Evolutionary conservation across 2,797 vertebrate species (phyloP), one percentile per base, ranked within the genome.

Genomic region (Sebastes cheni): DNA sequence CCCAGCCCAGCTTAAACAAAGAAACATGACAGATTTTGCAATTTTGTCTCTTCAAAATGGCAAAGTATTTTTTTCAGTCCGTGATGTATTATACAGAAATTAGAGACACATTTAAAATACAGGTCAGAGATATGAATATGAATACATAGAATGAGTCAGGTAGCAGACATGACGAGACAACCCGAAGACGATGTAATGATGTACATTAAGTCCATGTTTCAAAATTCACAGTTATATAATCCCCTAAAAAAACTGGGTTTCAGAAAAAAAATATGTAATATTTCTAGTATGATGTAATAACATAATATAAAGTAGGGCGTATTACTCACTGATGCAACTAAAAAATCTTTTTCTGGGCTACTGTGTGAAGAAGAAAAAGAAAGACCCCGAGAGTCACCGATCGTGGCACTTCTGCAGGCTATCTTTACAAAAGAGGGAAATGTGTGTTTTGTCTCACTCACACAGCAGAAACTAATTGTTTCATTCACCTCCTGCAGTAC

Each of bases 241-340:
- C 54, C 54, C 67, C 32, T 67, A 39, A 85, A 80, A 83, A 90
- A 83, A 71, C 29, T 71, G 75, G 80, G 73, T 81, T 89, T 80
- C 80, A 83, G 52, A 68, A 67, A 67, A 67, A 68, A 84, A 86
- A 86, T 75, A 86, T 87, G 85, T 87, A 91, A 90, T 85, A 89
- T 88, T 89, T 84, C 83, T 80, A 68, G 62, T 62, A 89, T 93
- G 90, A 93, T 91, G 91, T 88, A 93, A 95, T 79, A 90, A 86
- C 87, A 90, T 89, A 79, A 86, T 89, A 91, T 77, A 91, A 89
- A 89, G 84, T 91, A 88, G 85, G 91, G 62, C 78, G 67, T 87
- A 87, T 91, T 89, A 91, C 86, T 90, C 83, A 91, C 85, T 92
- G 92, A 93, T 87, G 89, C 86, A 92, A 93, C 86, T 71, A 59